Evolutionary conservation across 2,113 vertebrate species (phyloP).

Genomic region (Centrocercus urophasianus): DNA sequence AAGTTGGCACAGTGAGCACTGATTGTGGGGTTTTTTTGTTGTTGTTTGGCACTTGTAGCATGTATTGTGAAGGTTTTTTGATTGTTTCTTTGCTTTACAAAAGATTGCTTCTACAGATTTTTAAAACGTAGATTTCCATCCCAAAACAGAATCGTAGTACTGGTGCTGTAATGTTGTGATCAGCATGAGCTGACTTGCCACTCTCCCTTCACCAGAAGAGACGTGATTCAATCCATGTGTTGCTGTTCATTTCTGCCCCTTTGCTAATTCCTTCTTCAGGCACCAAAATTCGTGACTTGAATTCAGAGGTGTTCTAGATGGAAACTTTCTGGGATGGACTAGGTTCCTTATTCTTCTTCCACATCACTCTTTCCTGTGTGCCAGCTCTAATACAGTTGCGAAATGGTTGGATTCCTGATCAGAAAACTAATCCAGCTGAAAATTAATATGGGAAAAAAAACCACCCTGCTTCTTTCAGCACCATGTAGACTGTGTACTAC

Average conservation of each 20-base stretch:
- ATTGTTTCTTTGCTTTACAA: too few species aligned
- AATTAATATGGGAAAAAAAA: background rate
- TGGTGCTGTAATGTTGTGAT: background rate
- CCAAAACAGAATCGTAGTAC: background rate
- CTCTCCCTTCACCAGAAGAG: background rate
- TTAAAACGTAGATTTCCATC: background rate
- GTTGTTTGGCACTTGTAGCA: background rate
- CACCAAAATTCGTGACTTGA: background rate
- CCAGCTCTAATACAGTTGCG: background rate
- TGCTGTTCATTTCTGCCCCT: background rate
- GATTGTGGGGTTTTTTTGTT: background rate
- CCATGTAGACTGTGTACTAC: background rate
- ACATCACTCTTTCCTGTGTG: background rate
- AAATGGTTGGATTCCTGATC: background rate
- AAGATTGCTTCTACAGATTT: background rate
- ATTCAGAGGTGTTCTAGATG: background rate
- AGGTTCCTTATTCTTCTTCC: background rate
- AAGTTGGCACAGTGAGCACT: background rate
- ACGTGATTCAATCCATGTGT: fast-evolving
- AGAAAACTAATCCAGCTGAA: background rate
- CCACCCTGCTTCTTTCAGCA: background rate
- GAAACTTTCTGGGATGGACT: background rate
- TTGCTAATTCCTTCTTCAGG: background rate
- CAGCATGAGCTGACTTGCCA: background rate
- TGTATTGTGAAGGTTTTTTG: background rate